phyloP scores from a whole-genome alignment of 2,888 invertebrate species.

The Zhuqinia jingwanae region DNA sequence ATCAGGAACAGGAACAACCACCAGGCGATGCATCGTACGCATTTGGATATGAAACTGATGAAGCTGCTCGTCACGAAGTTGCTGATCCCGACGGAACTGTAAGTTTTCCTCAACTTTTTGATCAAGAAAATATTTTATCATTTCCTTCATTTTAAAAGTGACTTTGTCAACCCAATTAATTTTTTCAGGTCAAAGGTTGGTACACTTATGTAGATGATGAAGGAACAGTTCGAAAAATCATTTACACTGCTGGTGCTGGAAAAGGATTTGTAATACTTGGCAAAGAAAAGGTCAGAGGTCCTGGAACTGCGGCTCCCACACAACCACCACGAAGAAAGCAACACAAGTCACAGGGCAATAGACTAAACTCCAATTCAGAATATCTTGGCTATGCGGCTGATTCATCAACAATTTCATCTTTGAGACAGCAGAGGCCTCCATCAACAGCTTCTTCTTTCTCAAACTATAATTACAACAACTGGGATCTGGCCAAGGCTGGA shows the following conservation, averaged over 20 bases:
- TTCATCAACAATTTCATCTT: conserved; percentile 48
- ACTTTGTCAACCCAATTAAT: neutral
- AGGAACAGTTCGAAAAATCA: conserved; percentile 70
- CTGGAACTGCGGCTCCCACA: conserved; percentile 27
- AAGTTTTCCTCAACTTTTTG: neutral
- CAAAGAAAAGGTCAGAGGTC: conserved; percentile 61
- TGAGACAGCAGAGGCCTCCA: conserved; percentile 57
- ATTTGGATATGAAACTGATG: conserved; percentile 74
- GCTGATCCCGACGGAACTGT: conserved; percentile 76
- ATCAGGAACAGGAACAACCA: conserved; percentile 25
- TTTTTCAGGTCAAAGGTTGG: conserved; percentile 64
- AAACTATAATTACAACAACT: conserved; percentile 50
- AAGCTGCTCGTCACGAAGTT: conserved; percentile 74
- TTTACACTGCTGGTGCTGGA: conserved; percentile 76
- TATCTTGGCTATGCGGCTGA: conserved; percentile 51
- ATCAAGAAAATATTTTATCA: neutral
- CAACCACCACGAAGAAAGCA: conserved; percentile 3
- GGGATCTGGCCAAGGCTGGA: conserved; percentile 65
- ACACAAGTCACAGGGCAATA: neutral
- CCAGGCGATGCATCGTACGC: conserved; percentile 74
- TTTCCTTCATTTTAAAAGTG: neutral
- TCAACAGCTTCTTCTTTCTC: conserved; percentile 39
- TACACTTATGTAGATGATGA: conserved; percentile 75
- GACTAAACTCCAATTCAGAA: conserved; percentile 22
- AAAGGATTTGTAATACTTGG: conserved; percentile 76